Evolutionary conservation across 2,888 invertebrate species (phyloP), one percentile per base, ranked within the genome.

Genomic region (Gryllus longicercus): DNA sequence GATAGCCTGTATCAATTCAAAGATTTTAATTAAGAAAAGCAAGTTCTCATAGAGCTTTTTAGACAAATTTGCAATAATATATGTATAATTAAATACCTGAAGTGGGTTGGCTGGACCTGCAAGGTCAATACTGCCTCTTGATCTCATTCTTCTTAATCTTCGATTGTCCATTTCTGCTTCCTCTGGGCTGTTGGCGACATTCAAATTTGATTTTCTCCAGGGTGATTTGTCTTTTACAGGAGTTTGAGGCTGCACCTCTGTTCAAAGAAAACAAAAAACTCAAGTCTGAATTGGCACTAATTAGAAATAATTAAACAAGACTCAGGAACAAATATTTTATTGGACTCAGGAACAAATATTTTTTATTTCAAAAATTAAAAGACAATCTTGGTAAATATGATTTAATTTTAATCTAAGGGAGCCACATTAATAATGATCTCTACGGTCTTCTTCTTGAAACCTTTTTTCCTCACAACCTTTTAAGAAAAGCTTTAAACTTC

Each of bases 171-270:
- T 90, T 84, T 93, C 93, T 51, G 91, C 92, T 84, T 92, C 92
- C 83, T 93, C 93, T 83, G 91, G 86, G 81, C 89, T 91, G 84
- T 89, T 92, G 75, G 90, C 88, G 21, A 91, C 90, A 85, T 92
- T 92, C 50, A 92, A 85, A 82, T 89, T 91, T 11, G 92, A 94
- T 85, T 95, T 93, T 86, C 94, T 90, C 90, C 94, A 94, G 12
- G 93, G 91, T 75, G 93, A 93, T 86, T 92, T 93, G 85, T 95
- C 95, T 86, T 93, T 94, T 81, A 91, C 90, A 11, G 87, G 86
- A 77, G 86, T 85, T 85, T 90, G 89, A 18, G 92, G 92, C 87
- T 93, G 93, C 63, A 92, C 92, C 88, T 93, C 93, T 93, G 86
- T 18, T 18, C n/a, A 75, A 75, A 25, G 10, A 75, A 75, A 38